phyloP scores from a whole-genome alignment of 2,797 vertebrate species.

The Vipera latastei region DNA sequence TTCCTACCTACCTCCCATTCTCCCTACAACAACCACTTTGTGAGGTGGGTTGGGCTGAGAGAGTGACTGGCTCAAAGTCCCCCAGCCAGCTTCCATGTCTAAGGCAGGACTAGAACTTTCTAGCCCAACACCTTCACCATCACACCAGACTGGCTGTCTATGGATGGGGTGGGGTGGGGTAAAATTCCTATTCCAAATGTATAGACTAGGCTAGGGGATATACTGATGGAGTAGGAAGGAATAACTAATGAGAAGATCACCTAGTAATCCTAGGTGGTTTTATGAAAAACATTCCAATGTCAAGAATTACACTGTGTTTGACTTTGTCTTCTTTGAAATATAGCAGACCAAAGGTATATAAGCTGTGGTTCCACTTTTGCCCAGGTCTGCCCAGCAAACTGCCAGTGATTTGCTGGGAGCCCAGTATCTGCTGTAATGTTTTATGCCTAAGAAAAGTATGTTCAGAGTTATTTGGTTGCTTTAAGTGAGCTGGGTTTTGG shows the following conservation, averaged over 20 bases:
- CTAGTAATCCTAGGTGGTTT: background rate
- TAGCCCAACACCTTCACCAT: background rate
- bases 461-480: background rate
- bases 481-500: background rate
- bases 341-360: background rate
- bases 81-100: background rate
- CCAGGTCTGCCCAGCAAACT: background rate
- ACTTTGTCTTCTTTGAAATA: background rate
- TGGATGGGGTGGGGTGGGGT: background rate
- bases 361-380: background rate
- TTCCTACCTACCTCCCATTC: background rate
- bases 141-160: background rate
- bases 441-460: background rate
- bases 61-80: background rate
- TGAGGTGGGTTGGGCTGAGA: background rate
- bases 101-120: background rate
- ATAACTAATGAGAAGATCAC: background rate
- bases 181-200: background rate
- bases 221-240: background rate
- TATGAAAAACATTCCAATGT: background rate
- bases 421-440: background rate
- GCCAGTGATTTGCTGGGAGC: background rate
- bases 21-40: background rate
- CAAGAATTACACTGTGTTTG: background rate
- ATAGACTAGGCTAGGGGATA: background rate